Evolutionary conservation across 2,797 vertebrate species (phyloP).

Genomic region (Oreochromis grahami): DNA sequence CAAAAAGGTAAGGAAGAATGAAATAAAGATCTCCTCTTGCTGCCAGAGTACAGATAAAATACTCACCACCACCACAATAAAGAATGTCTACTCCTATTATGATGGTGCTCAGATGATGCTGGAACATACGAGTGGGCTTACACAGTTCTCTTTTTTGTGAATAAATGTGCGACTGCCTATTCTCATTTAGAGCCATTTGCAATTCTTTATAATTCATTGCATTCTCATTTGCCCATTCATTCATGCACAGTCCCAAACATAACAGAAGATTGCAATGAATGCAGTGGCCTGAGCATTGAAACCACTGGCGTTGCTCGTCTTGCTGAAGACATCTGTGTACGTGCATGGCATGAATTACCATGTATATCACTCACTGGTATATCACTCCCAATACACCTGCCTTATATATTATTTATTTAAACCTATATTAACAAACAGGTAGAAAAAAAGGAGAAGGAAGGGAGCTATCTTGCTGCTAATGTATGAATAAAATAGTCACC

Average conservation of each 20-base stretch:
- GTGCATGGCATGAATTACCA: neutral
- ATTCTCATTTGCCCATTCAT: neutral
- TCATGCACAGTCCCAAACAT: neutral
- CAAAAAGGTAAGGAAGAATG: neutral
- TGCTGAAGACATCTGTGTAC: neutral
- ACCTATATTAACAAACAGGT: neutral
- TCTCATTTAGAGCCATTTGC: neutral
- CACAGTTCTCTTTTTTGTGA: neutral
- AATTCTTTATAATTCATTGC: neutral
- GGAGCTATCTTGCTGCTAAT: neutral
- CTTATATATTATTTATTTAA: neutral
- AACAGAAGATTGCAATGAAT: neutral
- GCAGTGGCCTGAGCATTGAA: neutral
- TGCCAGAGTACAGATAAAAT: slow-evolving; percentile 9
- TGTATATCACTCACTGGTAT: neutral
- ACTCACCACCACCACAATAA: slow-evolving; percentile 1
- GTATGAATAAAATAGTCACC: neutral
- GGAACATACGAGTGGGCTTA: neutral
- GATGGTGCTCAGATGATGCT: slow-evolving; percentile 17
- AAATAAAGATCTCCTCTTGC: neutral
- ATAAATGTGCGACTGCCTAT: neutral
- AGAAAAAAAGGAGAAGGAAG: neutral
- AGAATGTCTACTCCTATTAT: slow-evolving; percentile 19
- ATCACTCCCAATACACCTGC: neutral
- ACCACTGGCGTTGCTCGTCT: neutral